phyloP scores from a whole-genome alignment of 2,797 vertebrate species.

The Dendrocincla fuliginosa region DNA sequence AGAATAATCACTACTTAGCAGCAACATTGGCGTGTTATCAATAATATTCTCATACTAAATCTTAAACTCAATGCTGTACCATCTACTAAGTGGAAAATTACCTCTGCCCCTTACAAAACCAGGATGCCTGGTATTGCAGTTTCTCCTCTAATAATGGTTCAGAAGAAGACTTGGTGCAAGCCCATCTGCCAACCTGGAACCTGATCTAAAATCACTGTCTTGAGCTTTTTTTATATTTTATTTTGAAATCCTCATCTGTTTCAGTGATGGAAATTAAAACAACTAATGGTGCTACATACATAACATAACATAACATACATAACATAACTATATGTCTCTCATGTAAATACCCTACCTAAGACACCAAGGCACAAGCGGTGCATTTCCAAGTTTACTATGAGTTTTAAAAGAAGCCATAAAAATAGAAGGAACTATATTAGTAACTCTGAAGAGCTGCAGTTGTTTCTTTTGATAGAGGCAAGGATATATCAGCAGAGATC shows the following conservation, averaged over 20 bases:
- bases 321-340: not conserved
- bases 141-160: not conserved
- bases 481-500: not conserved
- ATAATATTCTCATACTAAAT: not conserved
- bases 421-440: not conserved
- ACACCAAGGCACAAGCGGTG: not conserved
- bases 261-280: not conserved
- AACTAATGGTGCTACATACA: not conserved
- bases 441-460: not conserved
- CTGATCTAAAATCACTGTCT: not conserved
- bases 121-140: not conserved
- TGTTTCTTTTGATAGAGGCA: not conserved
- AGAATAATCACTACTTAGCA: not conserved
- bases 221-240: not conserved
- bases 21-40: not conserved
- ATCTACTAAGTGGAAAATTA: not conserved
- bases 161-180: not conserved
- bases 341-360: not conserved
- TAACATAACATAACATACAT: too few species aligned
- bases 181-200: not conserved
- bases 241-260: not conserved
- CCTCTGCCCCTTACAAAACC: not conserved
- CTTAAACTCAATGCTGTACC: not conserved
- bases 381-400: not conserved
- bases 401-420: not conserved